Evolutionary conservation across 2,113 vertebrate genomes (phyloP).

Genomic region (Conger conger): DNA sequence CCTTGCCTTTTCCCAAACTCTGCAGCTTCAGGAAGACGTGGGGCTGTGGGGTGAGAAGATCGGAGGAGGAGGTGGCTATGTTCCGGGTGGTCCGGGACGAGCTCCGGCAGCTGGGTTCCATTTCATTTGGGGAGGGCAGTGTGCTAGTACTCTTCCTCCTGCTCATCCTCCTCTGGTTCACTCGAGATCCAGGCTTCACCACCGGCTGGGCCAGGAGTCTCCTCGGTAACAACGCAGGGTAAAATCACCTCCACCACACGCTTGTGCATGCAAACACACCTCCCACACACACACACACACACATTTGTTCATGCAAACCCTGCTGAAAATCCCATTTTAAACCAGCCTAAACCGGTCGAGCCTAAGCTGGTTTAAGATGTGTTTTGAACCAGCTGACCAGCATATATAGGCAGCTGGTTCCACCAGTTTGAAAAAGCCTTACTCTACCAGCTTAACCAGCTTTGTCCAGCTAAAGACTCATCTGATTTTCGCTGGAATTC

Average conservation of each 20-base stretch:
- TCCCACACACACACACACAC: background rate
- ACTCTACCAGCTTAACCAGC: too few species aligned
- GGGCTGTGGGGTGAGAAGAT: constrained; percentile 71
- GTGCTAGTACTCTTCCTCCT: constrained; percentile 83
- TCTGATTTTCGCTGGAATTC: too few species aligned
- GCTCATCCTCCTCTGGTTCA: constrained; percentile 89
- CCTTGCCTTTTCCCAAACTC: too few species aligned
- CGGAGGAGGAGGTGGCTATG: constrained; percentile 73
- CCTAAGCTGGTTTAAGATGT: too few species aligned
- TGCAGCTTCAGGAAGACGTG: constrained; percentile 80
- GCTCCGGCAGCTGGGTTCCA: constrained; percentile 79
- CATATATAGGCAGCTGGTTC: too few species aligned
- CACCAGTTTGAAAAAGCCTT: too few species aligned
- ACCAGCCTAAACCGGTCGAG: too few species aligned
- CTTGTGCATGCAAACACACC: too few species aligned
- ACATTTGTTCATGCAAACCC: background rate
- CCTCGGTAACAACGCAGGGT: constrained; percentile 81
- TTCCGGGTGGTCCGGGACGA: constrained; percentile 77
- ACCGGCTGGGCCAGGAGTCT: constrained; percentile 79
- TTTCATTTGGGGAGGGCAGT: constrained; percentile 83
- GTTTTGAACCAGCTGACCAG: too few species aligned
- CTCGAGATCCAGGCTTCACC: constrained; percentile 88
- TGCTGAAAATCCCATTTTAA: too few species aligned
- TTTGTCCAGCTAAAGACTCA: too few species aligned
- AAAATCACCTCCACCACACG: too few species aligned